Percentiles rank a stretch among this genome's conserved stretches.
phyloP scores from a whole-genome alignment of 2,113 vertebrate species.

The Aptenodytes forsteri region DNA sequence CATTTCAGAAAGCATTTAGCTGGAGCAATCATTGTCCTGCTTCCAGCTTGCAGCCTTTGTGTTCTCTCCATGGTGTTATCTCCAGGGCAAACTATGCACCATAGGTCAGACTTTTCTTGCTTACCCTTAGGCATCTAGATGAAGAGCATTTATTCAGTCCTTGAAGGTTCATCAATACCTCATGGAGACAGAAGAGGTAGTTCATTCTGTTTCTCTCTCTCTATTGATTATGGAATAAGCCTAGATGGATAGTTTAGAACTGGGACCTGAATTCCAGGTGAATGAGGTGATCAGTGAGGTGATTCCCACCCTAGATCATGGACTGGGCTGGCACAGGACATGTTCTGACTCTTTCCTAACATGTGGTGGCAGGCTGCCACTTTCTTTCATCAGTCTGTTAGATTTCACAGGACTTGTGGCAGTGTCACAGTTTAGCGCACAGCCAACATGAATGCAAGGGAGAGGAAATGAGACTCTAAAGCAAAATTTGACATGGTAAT shows the following conservation, averaged over 20 bases:
- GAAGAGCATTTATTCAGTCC: neutral
- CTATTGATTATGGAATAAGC: neutral
- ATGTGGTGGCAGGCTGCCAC: neutral
- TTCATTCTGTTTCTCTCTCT: neutral
- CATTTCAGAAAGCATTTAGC: neutral
- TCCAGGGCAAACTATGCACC: neutral
- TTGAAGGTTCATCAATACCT: neutral
- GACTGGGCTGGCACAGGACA: neutral
- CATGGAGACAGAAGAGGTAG: neutral
- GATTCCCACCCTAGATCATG: neutral
- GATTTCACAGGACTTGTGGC: neutral
- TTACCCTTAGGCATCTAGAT: neutral
- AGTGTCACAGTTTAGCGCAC: neutral
- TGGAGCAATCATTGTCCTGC: neutral
- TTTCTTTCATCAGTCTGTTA: neutral
- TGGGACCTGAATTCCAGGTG: neutral
- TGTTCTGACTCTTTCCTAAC: neutral
- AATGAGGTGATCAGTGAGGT: neutral
- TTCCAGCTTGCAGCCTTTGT: neutral
- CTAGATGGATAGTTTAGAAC: neutral
- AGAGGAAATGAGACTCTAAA: neutral
- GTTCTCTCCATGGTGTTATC: neutral
- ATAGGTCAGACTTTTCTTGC: neutral
- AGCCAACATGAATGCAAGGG: neutral
- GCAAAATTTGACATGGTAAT: neutral